phyloP scores from a whole-genome alignment of 92 coral and sea anemone genomes.

The Palythoa caribaeorum region DNA sequence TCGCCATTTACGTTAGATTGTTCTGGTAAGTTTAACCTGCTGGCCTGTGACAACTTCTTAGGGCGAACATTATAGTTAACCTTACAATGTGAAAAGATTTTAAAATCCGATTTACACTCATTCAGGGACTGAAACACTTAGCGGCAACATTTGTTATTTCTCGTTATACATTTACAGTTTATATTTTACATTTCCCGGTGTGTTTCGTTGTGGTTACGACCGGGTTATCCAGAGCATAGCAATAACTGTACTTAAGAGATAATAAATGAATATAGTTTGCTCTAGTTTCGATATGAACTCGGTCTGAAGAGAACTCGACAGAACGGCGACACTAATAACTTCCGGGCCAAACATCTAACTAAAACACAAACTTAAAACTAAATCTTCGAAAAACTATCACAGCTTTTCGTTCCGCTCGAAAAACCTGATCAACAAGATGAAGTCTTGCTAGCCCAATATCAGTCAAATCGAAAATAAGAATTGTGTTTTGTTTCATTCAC shows the following conservation, averaged over 20 bases:
- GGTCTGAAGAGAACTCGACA: conserved; percentile 15
- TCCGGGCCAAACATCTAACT: conserved; percentile 30
- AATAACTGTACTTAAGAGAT: conserved; percentile 19
- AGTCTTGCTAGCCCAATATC: conserved; percentile 36
- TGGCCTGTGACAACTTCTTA: not conserved
- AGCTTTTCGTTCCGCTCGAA: conserved; percentile 10
- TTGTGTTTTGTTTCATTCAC: conserved; percentile 40
- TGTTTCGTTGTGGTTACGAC: conserved; percentile 10
- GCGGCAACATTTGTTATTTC: not conserved
- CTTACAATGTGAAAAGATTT: conserved; percentile 4
- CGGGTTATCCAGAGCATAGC: conserved; percentile 14
- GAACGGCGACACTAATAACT: conserved; percentile 1
- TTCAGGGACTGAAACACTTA: not conserved
- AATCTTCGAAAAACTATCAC: conserved; percentile 12
- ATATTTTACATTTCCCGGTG: not conserved
- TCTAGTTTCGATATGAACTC: conserved; percentile 7
- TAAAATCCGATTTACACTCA: not conserved
- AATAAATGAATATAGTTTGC: not conserved
- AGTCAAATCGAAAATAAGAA: conserved; percentile 36
- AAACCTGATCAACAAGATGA: conserved; percentile 1
- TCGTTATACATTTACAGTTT: not conserved
- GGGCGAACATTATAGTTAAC: not conserved
- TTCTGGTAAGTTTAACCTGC: conserved; percentile 12
- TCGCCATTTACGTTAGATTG: not conserved
- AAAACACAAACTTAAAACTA: not conserved